A percentile compares a stretch with the other conserved stretches of the same genome.
phyloP scores from a whole-genome alignment of 2,797 vertebrate genomes.

The Gobio occitaniae region DNA sequence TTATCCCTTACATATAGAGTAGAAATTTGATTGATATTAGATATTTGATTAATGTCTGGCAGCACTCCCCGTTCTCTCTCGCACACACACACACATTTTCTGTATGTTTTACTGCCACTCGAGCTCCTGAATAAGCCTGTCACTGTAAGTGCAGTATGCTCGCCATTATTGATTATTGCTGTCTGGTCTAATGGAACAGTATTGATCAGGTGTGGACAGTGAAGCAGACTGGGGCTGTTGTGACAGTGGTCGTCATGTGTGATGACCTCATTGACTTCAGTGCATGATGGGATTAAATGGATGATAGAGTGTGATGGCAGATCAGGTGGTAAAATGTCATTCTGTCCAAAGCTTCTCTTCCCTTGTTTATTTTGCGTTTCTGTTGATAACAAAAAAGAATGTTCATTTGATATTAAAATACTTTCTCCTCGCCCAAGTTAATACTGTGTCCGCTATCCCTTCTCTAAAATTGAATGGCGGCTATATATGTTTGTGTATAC shows the following conservation, averaged over 20 bases:
- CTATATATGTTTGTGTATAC: neutral
- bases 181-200: constrained; percentile 50
- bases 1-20: neutral
- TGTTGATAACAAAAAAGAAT: neutral
- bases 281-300: constrained; percentile 14
- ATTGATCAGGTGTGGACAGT: constrained; percentile 40
- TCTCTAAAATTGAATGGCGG: neutral
- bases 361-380: neutral
- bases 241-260: constrained; percentile 34
- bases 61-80: neutral
- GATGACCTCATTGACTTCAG: neutral
- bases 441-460: neutral
- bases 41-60: neutral
- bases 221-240: constrained; percentile 38
- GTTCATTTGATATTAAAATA: neutral
- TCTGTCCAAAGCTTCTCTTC: neutral
- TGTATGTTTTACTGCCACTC: neutral
- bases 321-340: neutral
- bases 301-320: neutral
- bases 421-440: too few relatives aligned
- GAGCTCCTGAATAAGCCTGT: neutral
- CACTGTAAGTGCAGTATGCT: constrained; percentile 10
- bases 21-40: neutral
- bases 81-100: neutral
- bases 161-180: constrained; percentile 40